Percentiles rank a stretch among this genome's conserved stretches.
These are phyloP conservation scores for Bradypus variegatus DNA, from an alignment of 2,797 vertebrate genomes.

Conservation along the genomic window DNA sequence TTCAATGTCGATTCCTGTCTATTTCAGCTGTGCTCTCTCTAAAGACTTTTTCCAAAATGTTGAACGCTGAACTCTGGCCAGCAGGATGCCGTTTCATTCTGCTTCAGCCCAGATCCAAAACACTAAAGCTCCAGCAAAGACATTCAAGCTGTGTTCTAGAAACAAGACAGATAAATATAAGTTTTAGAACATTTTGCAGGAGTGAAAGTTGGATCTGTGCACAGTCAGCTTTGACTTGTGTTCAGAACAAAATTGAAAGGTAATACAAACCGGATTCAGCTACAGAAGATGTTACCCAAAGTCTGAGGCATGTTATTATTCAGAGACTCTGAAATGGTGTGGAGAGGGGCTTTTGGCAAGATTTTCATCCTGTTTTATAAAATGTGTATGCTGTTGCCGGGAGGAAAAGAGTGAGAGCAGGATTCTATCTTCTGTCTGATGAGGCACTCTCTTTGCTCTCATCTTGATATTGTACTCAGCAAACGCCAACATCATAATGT, in stretches of 20 bases:
- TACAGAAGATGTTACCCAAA: conserved; percentile 30
- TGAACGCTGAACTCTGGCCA: conserved; percentile 65
- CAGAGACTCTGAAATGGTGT: conserved; percentile 28
- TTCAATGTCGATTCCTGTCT: conserved; percentile 60
- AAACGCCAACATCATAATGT: not conserved
- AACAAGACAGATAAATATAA: conserved; percentile 66
- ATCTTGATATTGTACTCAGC: conserved; percentile 9
- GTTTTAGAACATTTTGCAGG: conserved; percentile 54
- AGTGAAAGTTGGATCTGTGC: conserved; percentile 53
- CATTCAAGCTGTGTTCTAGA: conserved; percentile 59
- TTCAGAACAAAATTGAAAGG: conserved; percentile 45
- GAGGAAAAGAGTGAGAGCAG: conserved; percentile 33
- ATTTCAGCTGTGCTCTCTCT: conserved; percentile 64
- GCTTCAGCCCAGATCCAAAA: conserved; percentile 55
- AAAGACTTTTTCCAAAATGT: conserved; percentile 66
- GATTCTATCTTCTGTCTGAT: not conserved
- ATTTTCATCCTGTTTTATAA: conserved; percentile 37
- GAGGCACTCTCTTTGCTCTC: not conserved
- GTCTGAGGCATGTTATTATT: conserved; percentile 30
- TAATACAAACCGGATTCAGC: conserved; percentile 41
- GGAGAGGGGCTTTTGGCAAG: conserved; percentile 27
- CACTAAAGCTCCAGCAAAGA: conserved; percentile 65
- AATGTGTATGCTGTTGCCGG: conserved; percentile 35
- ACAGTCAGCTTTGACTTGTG: conserved; percentile 43
- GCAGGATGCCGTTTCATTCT: conserved; percentile 62